A percentile compares a stretch with the other conserved stretches of the same genome.
Conservation (phyloP, 2,113 vertebrate species). For the Ammodytes dubius region DNA sequence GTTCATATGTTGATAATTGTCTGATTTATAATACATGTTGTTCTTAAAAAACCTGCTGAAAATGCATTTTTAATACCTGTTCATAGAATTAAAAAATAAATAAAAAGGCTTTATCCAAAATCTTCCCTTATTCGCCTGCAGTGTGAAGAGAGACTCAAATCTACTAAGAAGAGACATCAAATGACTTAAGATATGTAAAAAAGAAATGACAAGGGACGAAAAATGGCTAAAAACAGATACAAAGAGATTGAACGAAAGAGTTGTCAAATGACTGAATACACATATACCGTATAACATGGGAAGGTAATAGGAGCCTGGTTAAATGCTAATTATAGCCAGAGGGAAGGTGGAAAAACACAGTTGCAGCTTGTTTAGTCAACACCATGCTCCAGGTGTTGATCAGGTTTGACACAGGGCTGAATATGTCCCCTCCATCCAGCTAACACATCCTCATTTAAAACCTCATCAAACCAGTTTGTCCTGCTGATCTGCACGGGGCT, state of each 20-base stretch:
- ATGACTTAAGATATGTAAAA: not conserved
- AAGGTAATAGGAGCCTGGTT: no score
- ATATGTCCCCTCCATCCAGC: not conserved
- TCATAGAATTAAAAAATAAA: no score
- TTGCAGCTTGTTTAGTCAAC: not conserved
- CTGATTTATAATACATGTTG: no score
- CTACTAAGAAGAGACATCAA: not conserved
- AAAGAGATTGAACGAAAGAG: not conserved
- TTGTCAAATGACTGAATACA: not conserved
- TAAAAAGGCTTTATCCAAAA: no score
- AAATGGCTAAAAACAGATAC: not conserved
- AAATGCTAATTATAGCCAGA: not conserved
- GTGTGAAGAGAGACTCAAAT: not conserved
- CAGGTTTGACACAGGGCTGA: slow-evolving; percentile 48
- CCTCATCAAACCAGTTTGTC: slow-evolving; percentile 60
- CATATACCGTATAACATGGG: no score
- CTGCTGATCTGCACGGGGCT: slow-evolving; percentile 44
- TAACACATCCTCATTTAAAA: slow-evolving; percentile 10
- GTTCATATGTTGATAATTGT: no score
- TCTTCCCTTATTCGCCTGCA: no score
- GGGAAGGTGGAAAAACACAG: slow-evolving; percentile 14
- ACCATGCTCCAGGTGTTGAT: not conserved
- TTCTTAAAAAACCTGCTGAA: no score
- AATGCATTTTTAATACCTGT: no score
- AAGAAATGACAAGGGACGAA: not conserved